Conservation (phyloP, 2,888 invertebrate genomes). For the Drosophila percnosoma region DNA sequence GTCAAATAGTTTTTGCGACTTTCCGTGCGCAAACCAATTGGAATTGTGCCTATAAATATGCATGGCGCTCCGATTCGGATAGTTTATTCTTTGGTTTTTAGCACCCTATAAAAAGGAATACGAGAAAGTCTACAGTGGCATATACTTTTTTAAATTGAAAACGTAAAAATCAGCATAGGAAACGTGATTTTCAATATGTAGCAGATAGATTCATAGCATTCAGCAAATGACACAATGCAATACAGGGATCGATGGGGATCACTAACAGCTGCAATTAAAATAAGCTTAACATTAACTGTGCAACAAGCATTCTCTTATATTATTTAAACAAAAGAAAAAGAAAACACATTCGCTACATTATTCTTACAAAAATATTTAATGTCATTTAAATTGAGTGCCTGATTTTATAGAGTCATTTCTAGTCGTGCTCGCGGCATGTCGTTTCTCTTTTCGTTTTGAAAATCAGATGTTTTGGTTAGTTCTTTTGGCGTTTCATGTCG, state of each 20-base stretch:
- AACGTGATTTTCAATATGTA: not conserved
- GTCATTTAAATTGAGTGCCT: not conserved
- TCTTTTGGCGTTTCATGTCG: constrained; percentile 65
- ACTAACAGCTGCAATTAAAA: not conserved
- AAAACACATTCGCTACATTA: not conserved
- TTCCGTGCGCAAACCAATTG: constrained; percentile 71
- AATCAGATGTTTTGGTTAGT: constrained; percentile 17
- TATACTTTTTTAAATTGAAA: not conserved
- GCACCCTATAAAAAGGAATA: constrained; percentile 1
- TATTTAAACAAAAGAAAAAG: not conserved
- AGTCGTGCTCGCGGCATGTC: not conserved
- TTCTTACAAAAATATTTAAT: not conserved
- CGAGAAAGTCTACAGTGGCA: not conserved
- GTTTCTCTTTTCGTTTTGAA: not conserved
- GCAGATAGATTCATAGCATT: not conserved
- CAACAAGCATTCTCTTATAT: not conserved
- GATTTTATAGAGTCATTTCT: constrained; percentile 2
- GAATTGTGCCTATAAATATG: constrained; percentile 63
- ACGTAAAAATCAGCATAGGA: no score
- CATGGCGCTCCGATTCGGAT: constrained; percentile 42
- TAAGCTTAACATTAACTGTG: not conserved
- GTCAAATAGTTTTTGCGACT: constrained; percentile 68
- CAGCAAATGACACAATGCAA: not conserved
- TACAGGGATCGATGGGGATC: not conserved
- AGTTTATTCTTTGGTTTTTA: constrained; percentile 4